These are phyloP conservation scores for Chionodraco myersi DNA, from an alignment of 2,113 vertebrate species.

Conservation along the genomic window DNA sequence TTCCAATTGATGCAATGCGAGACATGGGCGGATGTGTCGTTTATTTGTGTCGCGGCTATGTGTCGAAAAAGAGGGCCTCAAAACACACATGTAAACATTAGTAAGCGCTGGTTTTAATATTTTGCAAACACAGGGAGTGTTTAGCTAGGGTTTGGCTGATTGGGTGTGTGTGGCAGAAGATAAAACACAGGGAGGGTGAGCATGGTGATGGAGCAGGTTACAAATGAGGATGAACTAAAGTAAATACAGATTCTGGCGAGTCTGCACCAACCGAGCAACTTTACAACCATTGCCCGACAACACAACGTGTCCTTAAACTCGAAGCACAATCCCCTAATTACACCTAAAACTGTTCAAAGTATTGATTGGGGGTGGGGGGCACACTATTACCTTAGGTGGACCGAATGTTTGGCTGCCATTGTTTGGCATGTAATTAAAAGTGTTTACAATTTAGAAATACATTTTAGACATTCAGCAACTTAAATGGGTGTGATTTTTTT, in stretches of 20 bases:
- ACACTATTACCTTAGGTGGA: background rate
- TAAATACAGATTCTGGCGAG: background rate
- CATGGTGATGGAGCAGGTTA: background rate
- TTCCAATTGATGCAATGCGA: constrained; percentile 1
- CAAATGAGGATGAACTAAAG: background rate
- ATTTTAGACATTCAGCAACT: background rate
- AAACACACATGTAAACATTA: constrained; percentile 8
- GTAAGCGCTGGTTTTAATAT: constrained; percentile 27
- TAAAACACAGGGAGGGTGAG: background rate
- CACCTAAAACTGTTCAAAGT: background rate
- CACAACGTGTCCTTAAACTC: constrained; percentile 7
- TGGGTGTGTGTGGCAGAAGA: constrained; percentile 8
- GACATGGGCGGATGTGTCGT: constrained; percentile 22
- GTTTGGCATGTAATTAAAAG: background rate
- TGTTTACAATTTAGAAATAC: too few relatives aligned
- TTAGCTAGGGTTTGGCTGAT: background rate
- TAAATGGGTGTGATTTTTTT: constrained; percentile 30
- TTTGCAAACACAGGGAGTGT: background rate
- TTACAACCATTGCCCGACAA: constrained; percentile 2
- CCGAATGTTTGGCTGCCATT: too few relatives aligned
- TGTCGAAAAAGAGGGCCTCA: background rate
- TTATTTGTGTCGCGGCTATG: background rate
- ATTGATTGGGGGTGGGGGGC: too few relatives aligned
- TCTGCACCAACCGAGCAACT: constrained; percentile 7
- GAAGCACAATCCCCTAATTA: background rate